phyloP scores from a whole-genome alignment of 2,113 vertebrate species.

The Tachysurus fulvidraco region DNA sequence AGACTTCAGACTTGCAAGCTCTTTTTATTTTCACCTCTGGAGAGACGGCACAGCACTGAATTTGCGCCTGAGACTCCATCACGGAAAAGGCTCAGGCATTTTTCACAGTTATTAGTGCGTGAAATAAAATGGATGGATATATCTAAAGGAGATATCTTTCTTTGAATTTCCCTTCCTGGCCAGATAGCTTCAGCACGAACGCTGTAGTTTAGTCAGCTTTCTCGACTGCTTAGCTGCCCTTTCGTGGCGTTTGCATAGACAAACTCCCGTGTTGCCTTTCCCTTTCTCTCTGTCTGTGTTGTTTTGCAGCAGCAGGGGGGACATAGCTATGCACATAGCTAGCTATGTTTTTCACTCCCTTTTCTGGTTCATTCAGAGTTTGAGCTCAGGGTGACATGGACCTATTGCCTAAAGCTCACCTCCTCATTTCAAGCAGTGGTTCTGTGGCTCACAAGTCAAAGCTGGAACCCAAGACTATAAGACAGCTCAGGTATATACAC shows the following conservation, averaged over 20 bases:
- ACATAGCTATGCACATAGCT: constrained; percentile 70
- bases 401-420: constrained; percentile 70
- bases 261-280: constrained; percentile 65
- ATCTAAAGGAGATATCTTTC: constrained; percentile 54
- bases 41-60: constrained; percentile 43
- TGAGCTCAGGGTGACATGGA: constrained; percentile 87
- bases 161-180: constrained; percentile 44
- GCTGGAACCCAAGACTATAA: constrained; percentile 5
- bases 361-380: constrained; percentile 93
- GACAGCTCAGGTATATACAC: constrained; percentile 32
- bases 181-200: constrained; percentile 41
- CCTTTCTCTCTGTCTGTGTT: constrained; percentile 51
- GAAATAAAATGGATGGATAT: constrained; percentile 57
- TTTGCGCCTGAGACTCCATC: constrained; percentile 51
- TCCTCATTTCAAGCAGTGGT: background rate
- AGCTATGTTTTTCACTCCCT: constrained; percentile 72
- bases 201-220: constrained; percentile 57
- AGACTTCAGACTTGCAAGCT: constrained; percentile 50
- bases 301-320: constrained; percentile 58
- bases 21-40: constrained; percentile 48
- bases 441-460: constrained; percentile 7
- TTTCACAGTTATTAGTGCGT: constrained; percentile 66
- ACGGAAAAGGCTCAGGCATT: constrained; percentile 44
- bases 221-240: constrained; percentile 60
- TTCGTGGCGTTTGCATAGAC: constrained; percentile 72